Evolutionary conservation across 1,140 invertebrate genomes (phyloP).

Genomic region (Lamellibrachia luymesi): DNA sequence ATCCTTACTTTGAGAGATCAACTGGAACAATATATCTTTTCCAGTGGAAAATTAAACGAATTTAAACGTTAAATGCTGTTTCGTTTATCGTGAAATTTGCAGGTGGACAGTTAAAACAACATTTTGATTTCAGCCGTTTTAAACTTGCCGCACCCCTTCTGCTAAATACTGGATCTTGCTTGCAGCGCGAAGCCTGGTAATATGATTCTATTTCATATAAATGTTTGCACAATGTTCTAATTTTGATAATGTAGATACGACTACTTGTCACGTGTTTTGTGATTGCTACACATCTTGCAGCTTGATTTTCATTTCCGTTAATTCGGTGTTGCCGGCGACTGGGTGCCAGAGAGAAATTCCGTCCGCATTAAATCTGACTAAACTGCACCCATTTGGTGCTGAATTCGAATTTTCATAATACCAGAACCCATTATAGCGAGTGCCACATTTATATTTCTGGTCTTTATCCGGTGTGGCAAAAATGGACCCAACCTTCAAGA

Average conservation of each 20-base stretch:
- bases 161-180: too few species aligned
- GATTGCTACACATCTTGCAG: not conserved
- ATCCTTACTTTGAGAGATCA: too few species aligned
- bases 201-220: too few species aligned
- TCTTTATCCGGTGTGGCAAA: not conserved
- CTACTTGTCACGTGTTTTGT: not conserved
- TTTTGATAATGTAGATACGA: not conserved
- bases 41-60: too few species aligned
- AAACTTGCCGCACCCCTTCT: too few species aligned
- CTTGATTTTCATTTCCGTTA: not conserved
- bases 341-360: not conserved
- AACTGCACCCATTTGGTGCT: not conserved
- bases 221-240: too few species aligned
- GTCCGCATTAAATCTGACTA: not conserved
- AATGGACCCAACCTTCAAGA: not conserved
- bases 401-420: not conserved
- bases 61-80: too few species aligned
- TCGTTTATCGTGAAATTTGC: too few species aligned
- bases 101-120: too few species aligned
- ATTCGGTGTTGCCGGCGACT: not conserved
- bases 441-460: not conserved
- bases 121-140: too few species aligned
- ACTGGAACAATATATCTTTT: too few species aligned
- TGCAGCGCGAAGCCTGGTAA: too few species aligned
- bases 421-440: not conserved